Base-by-base conservation (phyloP, 2,113 vertebrate genomes). In the Coreoperca whiteheadi region DNA sequence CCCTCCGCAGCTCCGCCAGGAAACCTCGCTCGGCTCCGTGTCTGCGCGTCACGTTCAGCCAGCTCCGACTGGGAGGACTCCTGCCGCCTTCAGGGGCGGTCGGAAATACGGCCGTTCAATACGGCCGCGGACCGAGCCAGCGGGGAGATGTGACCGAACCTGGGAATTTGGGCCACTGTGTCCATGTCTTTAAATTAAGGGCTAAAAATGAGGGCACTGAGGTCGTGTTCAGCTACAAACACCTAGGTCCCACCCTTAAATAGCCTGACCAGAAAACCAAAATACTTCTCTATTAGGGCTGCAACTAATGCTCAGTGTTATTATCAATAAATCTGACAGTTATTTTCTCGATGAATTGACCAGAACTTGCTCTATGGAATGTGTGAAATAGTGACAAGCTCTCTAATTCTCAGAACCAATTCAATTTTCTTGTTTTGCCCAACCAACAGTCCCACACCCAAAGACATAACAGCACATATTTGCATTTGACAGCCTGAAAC, bases 41-140 rank as follows among this genome's bases (percentile, higher is more conserved):
- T 93, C 91, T 65, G 87, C 92, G 66, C 92, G 94, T 95, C 94
- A 95, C 93, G 88, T 88, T 87, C 91, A 89, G 88, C 80, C 91
- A 64, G 86, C 88, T 90, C 88, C 57, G 89, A 88, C 90, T 88
- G 91, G 91, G 88, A 88, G 83, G 88, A 91, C 90, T 91, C 75
- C 88, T 91, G 92, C 63, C 59, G 81, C 85, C 4, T 92, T 93
- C 88, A 88, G 0, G 25, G 81, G n/a, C 83, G 6, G 84, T 71
- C 21, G 89, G 91, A 87, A 61, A 87, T 14, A 4, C 11, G 20
- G 3, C 0, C 0, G 21, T 7, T 59, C 32, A 12, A 21, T 16
- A 18, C 68, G 57, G 1, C 3, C 28, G 1, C 4, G 7, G 64
- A 64, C 9, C n/a, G 15, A 8, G 30, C 28, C 56, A 39, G 15